phyloP scores from a whole-genome alignment of 2,113 vertebrate species.

The Ciconia stormi region DNA sequence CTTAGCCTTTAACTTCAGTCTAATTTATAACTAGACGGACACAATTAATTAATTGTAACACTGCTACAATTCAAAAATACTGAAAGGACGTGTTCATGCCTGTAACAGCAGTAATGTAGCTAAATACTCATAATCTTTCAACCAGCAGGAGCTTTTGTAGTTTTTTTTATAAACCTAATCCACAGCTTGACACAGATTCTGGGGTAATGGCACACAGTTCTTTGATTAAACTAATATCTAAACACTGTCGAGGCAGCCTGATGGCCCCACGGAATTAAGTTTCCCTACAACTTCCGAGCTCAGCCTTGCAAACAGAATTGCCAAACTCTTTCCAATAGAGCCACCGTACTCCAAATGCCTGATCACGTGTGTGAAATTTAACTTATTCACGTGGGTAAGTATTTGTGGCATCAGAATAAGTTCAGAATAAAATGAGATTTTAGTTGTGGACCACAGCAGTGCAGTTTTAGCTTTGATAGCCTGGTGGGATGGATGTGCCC shows the following conservation, averaged over 20 bases:
- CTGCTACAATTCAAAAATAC: constrained; percentile 57
- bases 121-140: constrained; percentile 75
- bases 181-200: constrained; percentile 74
- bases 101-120: constrained; percentile 68
- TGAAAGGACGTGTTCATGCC: constrained; percentile 63
- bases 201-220: constrained; percentile 68
- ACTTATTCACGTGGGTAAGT: not conserved
- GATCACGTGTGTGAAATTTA: not conserved
- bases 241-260: constrained; percentile 13
- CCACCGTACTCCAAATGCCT: not conserved
- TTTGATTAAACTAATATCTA: constrained; percentile 75
- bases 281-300: not conserved
- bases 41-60: constrained; percentile 72
- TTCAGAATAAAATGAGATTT: not conserved
- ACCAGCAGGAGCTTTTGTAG: constrained; percentile 70
- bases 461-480: not conserved
- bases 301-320: not conserved
- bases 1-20: constrained; percentile 40
- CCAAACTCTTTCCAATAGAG: not conserved
- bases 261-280: constrained; percentile 8
- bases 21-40: constrained; percentile 62
- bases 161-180: constrained; percentile 71
- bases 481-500: not conserved
- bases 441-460: not conserved
- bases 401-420: not conserved